Percentiles rank a stretch among this genome's conserved stretches.
Conservation (phyloP, 2,113 vertebrate genomes). For the Neolamprologus longior region DNA sequence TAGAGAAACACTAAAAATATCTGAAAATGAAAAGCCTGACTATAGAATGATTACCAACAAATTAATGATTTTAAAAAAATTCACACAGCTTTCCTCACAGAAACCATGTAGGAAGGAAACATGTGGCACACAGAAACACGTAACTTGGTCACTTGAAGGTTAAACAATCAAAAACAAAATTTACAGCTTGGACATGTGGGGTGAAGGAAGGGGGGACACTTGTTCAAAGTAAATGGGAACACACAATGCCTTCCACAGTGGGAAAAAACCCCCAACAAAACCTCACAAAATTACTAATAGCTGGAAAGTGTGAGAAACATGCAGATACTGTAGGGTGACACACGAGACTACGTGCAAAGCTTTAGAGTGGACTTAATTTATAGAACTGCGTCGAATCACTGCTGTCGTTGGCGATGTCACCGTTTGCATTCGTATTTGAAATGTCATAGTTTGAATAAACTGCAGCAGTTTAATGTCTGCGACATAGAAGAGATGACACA, state of each 20-base stretch:
- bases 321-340: background rate
- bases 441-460: background rate
- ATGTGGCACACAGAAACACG: background rate
- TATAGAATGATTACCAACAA: background rate
- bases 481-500: background rate
- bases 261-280: background rate
- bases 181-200: background rate
- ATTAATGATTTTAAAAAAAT: background rate
- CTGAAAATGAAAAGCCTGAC: background rate
- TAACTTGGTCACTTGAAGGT: background rate
- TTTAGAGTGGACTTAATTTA: background rate
- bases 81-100: background rate
- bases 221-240: background rate
- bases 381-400: background rate
- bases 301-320: background rate
- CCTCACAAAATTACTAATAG: constrained; percentile 1
- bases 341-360: constrained; percentile 29
- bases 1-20: background rate
- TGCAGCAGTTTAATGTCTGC: background rate
- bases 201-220: background rate
- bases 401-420: background rate
- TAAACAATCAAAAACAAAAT: background rate
- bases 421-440: background rate
- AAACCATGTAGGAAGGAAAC: background rate
- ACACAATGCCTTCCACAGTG: background rate